phyloP scores from a whole-genome alignment of 1,140 invertebrate genomes.

The Bombus picipes region DNA sequence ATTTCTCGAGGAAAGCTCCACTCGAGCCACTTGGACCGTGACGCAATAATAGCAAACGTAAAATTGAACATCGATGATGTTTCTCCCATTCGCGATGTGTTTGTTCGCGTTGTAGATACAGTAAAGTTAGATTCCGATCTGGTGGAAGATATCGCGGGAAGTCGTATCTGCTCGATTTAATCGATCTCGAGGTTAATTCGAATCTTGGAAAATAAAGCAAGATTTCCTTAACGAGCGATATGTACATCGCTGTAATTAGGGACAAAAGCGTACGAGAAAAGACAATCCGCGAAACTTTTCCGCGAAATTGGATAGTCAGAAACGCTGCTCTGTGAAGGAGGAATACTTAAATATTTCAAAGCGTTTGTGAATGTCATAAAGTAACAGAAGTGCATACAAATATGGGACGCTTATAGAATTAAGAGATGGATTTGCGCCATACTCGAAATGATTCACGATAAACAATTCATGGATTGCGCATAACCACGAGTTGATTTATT shows the following conservation, averaged over 20 bases:
- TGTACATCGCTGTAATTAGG: neutral
- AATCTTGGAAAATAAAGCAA: too few relatives aligned
- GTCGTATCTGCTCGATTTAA: neutral
- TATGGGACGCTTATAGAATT: neutral
- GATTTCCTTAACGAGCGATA: too few relatives aligned
- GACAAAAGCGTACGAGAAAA: neutral
- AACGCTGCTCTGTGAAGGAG: too few relatives aligned
- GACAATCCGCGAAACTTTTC: neutral
- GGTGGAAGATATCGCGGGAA: neutral
- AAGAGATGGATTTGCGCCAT: neutral
- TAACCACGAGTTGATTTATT: slow-evolving; percentile 13
- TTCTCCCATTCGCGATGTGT: neutral
- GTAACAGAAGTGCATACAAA: neutral
- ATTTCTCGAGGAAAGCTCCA: neutral
- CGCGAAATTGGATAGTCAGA: neutral
- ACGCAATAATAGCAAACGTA: neutral
- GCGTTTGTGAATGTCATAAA: neutral
- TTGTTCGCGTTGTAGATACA: neutral
- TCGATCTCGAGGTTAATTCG: neutral
- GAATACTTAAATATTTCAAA: neutral
- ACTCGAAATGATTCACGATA: neutral
- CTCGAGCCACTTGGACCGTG: too few relatives aligned
- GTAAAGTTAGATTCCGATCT: neutral
- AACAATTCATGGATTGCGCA: neutral
- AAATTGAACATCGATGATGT: neutral